These are phyloP conservation scores for Poecilia picta DNA, from an alignment of 2,797 vertebrate genomes.

Conservation along the genomic window DNA sequence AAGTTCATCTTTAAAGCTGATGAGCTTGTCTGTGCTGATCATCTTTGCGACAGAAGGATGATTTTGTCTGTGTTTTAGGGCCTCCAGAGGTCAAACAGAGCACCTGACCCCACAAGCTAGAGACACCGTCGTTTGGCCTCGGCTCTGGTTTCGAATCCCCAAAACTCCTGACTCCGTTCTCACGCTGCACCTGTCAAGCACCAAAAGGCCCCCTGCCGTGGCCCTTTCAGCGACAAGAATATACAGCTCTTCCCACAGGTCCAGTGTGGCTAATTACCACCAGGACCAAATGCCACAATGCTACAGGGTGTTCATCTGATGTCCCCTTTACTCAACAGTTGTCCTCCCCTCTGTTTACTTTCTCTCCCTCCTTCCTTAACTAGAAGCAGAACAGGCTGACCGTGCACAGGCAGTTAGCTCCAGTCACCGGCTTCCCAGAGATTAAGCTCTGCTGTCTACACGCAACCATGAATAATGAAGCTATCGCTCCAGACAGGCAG, in stretches of 20 bases:
- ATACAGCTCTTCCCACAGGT: slow-evolving; percentile 86
- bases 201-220: slow-evolving; percentile 88
- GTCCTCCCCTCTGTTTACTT: slow-evolving; percentile 24
- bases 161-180: slow-evolving; percentile 78
- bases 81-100: slow-evolving; percentile 67
- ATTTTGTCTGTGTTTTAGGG: slow-evolving; percentile 69
- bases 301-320: slow-evolving; percentile 48
- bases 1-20: not conserved
- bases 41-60: slow-evolving; percentile 51
- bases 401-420: slow-evolving; percentile 61
- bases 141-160: slow-evolving; percentile 81
- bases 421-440: slow-evolving; percentile 66
- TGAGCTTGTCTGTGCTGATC: not conserved
- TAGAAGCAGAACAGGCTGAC: slow-evolving; percentile 62
- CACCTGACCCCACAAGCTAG: slow-evolving; percentile 64
- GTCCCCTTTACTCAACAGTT: slow-evolving; percentile 42
- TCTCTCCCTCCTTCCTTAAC: slow-evolving; percentile 37
- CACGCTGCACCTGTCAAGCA: slow-evolving; percentile 87
- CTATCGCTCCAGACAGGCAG: slow-evolving; percentile 78
- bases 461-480: slow-evolving; percentile 85
- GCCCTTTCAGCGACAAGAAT: slow-evolving; percentile 91
- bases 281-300: slow-evolving; percentile 54
- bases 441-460: slow-evolving; percentile 83
- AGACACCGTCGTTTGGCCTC: slow-evolving; percentile 66
- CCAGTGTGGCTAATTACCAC: slow-evolving; percentile 84